Evolutionary conservation across 2,888 invertebrate species (phyloP).

Genomic region (Matsumyia berberina): DNA sequence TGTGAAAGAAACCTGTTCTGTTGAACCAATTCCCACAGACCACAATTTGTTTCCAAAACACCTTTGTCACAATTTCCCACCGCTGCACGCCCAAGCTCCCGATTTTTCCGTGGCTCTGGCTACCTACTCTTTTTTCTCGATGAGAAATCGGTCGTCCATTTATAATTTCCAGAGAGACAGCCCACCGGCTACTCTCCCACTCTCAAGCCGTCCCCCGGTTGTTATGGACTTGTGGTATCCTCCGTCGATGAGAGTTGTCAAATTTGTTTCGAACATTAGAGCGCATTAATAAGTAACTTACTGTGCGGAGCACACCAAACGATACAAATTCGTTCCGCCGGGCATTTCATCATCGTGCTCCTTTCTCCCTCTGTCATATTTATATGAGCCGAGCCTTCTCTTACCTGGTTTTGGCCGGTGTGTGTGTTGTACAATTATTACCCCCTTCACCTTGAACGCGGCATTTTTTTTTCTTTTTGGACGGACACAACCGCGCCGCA

Average conservation of each 20-base stretch:
- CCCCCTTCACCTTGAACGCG: slow-evolving; percentile 45
- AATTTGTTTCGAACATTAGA: slow-evolving; percentile 67
- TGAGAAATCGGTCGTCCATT: slow-evolving; percentile 45
- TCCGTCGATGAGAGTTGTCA: slow-evolving; percentile 45
- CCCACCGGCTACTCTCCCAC: slow-evolving; percentile 25
- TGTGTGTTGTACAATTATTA: slow-evolving; percentile 67
- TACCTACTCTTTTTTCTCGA: slow-evolving; percentile 41
- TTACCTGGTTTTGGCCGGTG: slow-evolving; percentile 52
- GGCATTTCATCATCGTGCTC: slow-evolving; percentile 70
- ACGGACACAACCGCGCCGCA: slow-evolving; percentile 64
- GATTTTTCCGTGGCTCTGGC: slow-evolving; percentile 21
- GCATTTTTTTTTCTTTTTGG: slow-evolving; percentile 34
- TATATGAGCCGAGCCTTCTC: slow-evolving; percentile 39
- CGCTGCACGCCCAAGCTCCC: slow-evolving; percentile 39
- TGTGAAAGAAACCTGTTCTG: slow-evolving; percentile 2
- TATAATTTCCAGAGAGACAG: slow-evolving; percentile 1
- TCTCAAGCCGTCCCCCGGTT: background rate
- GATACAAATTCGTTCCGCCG: slow-evolving; percentile 67
- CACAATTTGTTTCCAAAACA: slow-evolving; percentile 41
- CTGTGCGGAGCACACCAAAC: slow-evolving; percentile 32
- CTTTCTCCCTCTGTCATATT: slow-evolving; percentile 71
- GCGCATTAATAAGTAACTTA: slow-evolving; percentile 60
- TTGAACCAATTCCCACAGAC: slow-evolving; percentile 33
- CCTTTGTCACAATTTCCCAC: slow-evolving; percentile 39
- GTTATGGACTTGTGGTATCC: background rate